Evolutionary conservation across 2,888 invertebrate species (phyloP).

Genomic region (Cyrtodaria siliqua): DNA sequence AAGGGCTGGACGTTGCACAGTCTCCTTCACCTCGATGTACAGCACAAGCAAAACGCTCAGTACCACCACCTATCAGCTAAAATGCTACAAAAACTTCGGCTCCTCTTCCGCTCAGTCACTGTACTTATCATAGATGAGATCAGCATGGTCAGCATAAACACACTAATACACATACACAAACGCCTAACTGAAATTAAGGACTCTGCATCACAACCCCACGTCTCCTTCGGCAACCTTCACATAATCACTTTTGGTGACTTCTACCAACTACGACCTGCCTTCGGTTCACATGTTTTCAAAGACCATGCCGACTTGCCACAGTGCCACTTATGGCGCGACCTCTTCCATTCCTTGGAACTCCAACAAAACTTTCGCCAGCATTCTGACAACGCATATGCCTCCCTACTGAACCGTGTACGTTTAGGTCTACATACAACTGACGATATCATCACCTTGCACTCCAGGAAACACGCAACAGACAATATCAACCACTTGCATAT

Average conservation of each 20-base stretch:
- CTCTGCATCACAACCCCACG: conserved; percentile 22
- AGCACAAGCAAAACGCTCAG: conserved; percentile 5
- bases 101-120: conserved; percentile 1
- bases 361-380: no score
- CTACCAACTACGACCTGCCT: neutral
- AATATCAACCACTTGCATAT: neutral
- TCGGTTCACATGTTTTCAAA: neutral
- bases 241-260: neutral
- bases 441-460: neutral
- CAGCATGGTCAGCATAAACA: conserved; percentile 15
- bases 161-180: neutral
- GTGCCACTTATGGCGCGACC: neutral
- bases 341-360: neutral
- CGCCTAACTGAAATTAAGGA: conserved; percentile 29
- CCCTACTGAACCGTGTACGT: no score
- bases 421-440: no score
- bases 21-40: no score
- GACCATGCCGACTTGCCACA: neutral
- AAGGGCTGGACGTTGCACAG: neutral
- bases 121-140: conserved; percentile 12
- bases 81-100: neutral
- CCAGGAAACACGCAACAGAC: neutral
- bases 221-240: neutral
- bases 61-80: neutral
- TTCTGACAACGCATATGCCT: no score